phyloP scores from a whole-genome alignment of 2,888 invertebrate species.

The Julus scanicus region DNA sequence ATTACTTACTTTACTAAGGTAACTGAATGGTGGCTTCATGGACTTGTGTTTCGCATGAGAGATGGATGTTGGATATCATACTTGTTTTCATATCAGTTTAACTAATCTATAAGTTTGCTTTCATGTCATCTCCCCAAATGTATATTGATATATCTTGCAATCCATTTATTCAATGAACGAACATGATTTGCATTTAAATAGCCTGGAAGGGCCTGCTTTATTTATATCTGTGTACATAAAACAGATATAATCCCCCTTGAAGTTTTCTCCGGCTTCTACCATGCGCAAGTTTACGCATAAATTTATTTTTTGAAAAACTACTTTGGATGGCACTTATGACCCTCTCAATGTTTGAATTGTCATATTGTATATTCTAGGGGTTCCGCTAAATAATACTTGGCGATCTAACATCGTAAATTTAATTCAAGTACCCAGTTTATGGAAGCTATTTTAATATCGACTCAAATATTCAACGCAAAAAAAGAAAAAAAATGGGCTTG shows the following conservation, averaged over 20 bases:
- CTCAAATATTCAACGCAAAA: not conserved
- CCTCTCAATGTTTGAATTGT: constrained; percentile 1
- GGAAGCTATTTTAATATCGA: constrained; percentile 25
- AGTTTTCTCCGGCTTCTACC: not conserved
- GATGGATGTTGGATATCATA: too few species aligned
- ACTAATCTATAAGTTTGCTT: not conserved
- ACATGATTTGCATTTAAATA: not conserved
- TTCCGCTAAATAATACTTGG: constrained; percentile 24
- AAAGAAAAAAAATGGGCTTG: not conserved
- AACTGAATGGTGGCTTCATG: too few species aligned
- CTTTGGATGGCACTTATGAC: not conserved
- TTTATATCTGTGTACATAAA: not conserved
- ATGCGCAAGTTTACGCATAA: not conserved
- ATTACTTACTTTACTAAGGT: too few species aligned
- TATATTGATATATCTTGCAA: not conserved
- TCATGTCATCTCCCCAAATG: not conserved
- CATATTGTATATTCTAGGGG: constrained; percentile 36
- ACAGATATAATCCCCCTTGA: constrained; percentile 15
- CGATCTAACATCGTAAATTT: constrained; percentile 8
- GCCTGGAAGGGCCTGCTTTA: not conserved
- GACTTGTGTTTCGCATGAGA: too few species aligned
- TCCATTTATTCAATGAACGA: not conserved
- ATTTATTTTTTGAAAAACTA: not conserved
- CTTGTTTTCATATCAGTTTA: not conserved
- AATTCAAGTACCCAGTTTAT: constrained; percentile 19